phyloP scores from a whole-genome alignment of 2,888 invertebrate genomes.

The Oligia latruncula region DNA sequence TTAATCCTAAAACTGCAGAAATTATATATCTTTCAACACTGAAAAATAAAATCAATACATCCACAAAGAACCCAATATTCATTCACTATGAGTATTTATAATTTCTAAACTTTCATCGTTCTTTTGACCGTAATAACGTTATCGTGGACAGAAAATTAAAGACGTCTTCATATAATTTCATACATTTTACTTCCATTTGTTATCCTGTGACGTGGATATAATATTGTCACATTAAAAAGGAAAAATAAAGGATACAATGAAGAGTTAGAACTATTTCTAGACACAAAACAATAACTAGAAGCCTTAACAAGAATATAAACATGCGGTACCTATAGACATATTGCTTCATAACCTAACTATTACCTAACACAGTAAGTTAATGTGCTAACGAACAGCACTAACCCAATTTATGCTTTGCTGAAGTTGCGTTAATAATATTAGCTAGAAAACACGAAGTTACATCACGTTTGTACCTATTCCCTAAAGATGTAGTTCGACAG shows the following conservation, averaged over 20 bases:
- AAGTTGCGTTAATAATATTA: slow-evolving; percentile 28
- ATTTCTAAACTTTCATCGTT: background rate
- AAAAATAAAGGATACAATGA: background rate
- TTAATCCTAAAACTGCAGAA: background rate
- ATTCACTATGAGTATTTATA: background rate
- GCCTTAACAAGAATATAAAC: slow-evolving; percentile 18
- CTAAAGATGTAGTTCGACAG: background rate
- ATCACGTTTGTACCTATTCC: background rate
- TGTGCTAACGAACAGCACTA: slow-evolving; percentile 41
- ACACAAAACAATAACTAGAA: slow-evolving; percentile 2
- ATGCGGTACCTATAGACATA: slow-evolving; percentile 28
- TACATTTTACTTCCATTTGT: too few species aligned
- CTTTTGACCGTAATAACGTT: too few species aligned
- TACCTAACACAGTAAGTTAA: slow-evolving; percentile 37
- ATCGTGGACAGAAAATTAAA: too few species aligned
- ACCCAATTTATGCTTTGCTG: slow-evolving; percentile 29
- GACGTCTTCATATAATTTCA: too few species aligned
- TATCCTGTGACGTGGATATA: too few species aligned
- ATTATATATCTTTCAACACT: background rate
- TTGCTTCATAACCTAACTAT: slow-evolving; percentile 42
- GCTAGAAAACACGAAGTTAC: slow-evolving; percentile 9
- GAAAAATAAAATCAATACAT: background rate
- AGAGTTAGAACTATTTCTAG: background rate
- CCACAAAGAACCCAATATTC: background rate
- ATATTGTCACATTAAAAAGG: background rate